A percentile compares a stretch with the other conserved stretches of the same genome.
phyloP scores from a whole-genome alignment of 2,113 vertebrate genomes.

The Mustelus asterias region DNA sequence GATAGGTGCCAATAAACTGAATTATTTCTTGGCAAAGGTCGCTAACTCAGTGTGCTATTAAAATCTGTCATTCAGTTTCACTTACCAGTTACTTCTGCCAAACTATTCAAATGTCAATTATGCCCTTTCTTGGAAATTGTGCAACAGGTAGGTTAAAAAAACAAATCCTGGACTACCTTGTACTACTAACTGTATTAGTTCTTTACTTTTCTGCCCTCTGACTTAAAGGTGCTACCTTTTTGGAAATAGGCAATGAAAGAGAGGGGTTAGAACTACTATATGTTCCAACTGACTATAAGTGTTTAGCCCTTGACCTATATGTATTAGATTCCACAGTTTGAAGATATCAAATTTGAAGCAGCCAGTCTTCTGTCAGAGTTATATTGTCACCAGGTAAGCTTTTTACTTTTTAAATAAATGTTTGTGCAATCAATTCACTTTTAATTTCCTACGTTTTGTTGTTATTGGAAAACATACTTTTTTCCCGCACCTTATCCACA shows the following conservation, averaged over 20 bases:
- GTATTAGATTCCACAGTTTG: constrained; percentile 81
- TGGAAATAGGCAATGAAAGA: background rate
- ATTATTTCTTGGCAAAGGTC: background rate
- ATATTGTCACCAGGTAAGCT: constrained; percentile 90
- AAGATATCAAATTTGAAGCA: constrained; percentile 98
- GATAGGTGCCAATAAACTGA: background rate
- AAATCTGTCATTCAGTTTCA: background rate
- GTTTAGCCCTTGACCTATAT: constrained; percentile 53
- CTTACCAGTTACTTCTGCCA: background rate
- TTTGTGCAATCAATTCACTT: background rate
- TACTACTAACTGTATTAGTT: background rate
- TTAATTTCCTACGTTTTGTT: background rate
- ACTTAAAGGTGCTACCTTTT: background rate
- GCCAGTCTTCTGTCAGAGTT: constrained; percentile 93
- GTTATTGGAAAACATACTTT: background rate
- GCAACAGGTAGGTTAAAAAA: background rate
- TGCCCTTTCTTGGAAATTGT: background rate
- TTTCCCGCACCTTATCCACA: background rate
- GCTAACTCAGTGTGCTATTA: background rate
- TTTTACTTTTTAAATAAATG: background rate
- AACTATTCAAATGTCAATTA: background rate
- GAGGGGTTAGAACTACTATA: background rate
- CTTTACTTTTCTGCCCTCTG: background rate
- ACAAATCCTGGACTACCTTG: background rate
- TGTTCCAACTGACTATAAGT: background rate